Evolutionary conservation across 1,140 invertebrate species (phyloP), one percentile per base, ranked within the genome.

Genomic region (Plutomurus gul): DNA sequence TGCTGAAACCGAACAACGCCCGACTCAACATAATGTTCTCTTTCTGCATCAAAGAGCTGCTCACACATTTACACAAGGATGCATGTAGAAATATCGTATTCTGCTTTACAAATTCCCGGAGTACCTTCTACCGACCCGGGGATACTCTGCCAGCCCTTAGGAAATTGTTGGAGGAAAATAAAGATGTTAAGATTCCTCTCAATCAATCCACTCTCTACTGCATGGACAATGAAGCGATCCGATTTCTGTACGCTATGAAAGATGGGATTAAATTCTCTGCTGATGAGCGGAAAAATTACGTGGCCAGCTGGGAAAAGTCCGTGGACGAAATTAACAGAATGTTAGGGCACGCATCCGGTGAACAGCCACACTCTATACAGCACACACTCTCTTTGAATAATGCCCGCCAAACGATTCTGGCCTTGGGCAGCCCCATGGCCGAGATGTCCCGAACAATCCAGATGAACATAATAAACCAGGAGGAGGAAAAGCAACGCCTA

Each of bases 31-130:
- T 83, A 1, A 73, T 78, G 20, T 85, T 85, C 39, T 30, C 46
- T 40, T 85, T 84, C 78, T 85, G 84, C 39, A 80, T 85, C 30
- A 83, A 84, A 33, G 84, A 85, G 60, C 74, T 85, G 2, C 56
- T 85, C 1, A 80, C 79, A n/a, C 37, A 82, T 65, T 39, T 85
- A 16, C 84, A 85, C 70, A 75, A 65, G 25, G 80, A 79, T 72
- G 83, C 84, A 1, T 51, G 56, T 30, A 7, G 75, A 1, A 85
- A 85, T 56, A 85, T 85, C 30, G 51, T 85, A 3, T 85, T 85
- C 73, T 82, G 79, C 22, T 84, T 83, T 39, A 84, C 83, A n/a
- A 81, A 84, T 40, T 30, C 76, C 10, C 33, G 77, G 16, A 39
- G 72, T 0, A 83, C 82, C 1, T 77, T 83, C 16, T 83, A 83